Evolutionary conservation across 2,113 vertebrate genomes (phyloP), one percentile per base, ranked within the genome.

Genomic region (Scomber colias): DNA sequence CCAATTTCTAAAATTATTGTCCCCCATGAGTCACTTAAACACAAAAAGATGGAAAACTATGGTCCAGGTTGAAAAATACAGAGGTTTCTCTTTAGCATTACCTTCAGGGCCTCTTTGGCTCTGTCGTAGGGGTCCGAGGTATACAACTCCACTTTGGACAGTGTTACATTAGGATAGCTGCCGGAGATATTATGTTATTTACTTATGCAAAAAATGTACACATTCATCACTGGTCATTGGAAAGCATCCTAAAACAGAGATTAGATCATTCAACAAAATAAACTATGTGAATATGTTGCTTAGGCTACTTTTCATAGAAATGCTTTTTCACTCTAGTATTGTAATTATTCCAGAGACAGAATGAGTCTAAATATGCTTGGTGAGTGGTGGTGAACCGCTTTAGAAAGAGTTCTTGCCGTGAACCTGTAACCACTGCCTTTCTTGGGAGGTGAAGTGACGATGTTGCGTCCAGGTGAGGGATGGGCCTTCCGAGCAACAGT

Each of bases 391-490:
- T 53, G 10, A 65, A 30, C 59, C 46, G 19, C 11, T 35, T n/a
- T n/a, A n/a, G n/a, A n/a, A 21, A 13, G 24, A 56, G 15, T 61
- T 66, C 30, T 70, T 81, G 61, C 51, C 71, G 54, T 69, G 15
- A 71, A 98, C 96, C 96, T 96, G 86, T 95, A 97, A 87, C 96
- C 96, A 70, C 93, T 96, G 90, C 97, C 96, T 78, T 95, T 96
- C 89, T 98, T 97, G 27, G 94, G 90, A 31, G 96, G 96, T 84
- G 73, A 97, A 62, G 96, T 97, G 76, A 95, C 93, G 30, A 98
- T 86, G 89, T 97, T 97, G 88, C 95, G 97, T 45, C 95, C 95
- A 63, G 95, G 93, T 50, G 93, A 67, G 71, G 85, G 11, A 27
- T 94, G 94, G 24, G 82, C 80, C 66, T 89, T 93, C 64, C n/a